Conservation (phyloP, 23 tunicate species). For the Trididemnum clinides region DNA sequence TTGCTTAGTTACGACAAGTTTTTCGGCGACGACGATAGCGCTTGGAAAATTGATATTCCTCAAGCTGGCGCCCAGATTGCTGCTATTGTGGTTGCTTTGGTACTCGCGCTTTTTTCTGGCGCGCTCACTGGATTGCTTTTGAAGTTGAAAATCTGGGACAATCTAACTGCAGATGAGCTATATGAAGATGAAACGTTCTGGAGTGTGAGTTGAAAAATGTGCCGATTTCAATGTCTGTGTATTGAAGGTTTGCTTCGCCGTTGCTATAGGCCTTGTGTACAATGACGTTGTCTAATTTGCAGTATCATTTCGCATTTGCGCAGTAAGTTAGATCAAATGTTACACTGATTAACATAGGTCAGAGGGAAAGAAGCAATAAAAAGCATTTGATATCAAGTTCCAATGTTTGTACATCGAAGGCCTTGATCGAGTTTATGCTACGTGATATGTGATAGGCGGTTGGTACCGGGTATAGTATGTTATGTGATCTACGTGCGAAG, state of each 20-base stretch:
- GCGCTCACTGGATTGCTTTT: slow-evolving; percentile 47
- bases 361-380: too few relatives aligned
- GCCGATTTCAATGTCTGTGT: neutral
- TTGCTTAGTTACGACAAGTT: neutral
- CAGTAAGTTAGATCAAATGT: too few relatives aligned
- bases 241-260: neutral
- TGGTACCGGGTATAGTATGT: too few relatives aligned
- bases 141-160: slow-evolving; percentile 42
- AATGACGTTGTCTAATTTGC: too few relatives aligned
- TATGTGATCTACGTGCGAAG: too few relatives aligned
- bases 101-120: slow-evolving; percentile 23
- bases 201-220: slow-evolving; percentile 3
- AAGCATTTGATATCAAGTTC: too few relatives aligned
- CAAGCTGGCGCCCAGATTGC: slow-evolving; percentile 58
- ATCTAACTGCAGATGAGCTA: slow-evolving; percentile 16
- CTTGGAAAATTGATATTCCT: neutral
- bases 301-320: too few relatives aligned
- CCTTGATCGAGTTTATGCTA: too few relatives aligned
- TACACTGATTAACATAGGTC: too few relatives aligned
- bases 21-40: neutral
- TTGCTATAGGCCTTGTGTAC: too few relatives aligned
- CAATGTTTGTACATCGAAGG: too few relatives aligned
- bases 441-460: too few relatives aligned
- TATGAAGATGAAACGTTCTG: slow-evolving; percentile 44
- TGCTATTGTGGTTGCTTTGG: slow-evolving; percentile 35